Percentiles rank a stretch among this genome's conserved stretches.
phyloP scores from a whole-genome alignment of 2,888 invertebrate genomes.

The Brachypalpus laphriformis region DNA sequence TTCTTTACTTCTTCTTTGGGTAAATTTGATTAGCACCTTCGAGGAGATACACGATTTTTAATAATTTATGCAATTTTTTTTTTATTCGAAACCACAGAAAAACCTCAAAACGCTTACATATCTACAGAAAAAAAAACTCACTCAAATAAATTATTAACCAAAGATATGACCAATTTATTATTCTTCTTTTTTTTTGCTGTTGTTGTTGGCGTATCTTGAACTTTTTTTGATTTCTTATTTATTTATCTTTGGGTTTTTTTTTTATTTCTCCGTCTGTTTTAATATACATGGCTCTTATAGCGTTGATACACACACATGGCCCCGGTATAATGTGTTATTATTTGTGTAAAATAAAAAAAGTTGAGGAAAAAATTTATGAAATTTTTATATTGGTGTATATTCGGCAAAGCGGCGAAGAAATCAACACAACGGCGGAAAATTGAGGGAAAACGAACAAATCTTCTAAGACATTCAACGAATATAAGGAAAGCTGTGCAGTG shows the following conservation, averaged over 20 bases:
- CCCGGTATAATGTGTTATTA: conserved; percentile 36
- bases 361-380: conserved; percentile 8
- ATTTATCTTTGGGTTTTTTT: conserved; percentile 57
- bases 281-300: conserved; percentile 40
- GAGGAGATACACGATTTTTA: conserved; percentile 29
- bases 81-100: conserved; percentile 18
- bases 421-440: conserved; percentile 71
- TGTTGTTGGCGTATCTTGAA: conserved; percentile 46
- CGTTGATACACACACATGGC: conserved; percentile 51
- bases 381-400: conserved; percentile 36
- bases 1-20: conserved; percentile 1
- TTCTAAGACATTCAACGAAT: conserved; percentile 59
- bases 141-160: conserved; percentile 38
- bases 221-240: conserved; percentile 47
- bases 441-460: conserved; percentile 75
- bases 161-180: conserved; percentile 58
- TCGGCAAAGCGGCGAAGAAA: conserved; percentile 71
- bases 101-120: conserved; percentile 25
- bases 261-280: conserved; percentile 40
- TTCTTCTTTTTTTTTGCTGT: conserved; percentile 25
- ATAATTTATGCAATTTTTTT: conserved; percentile 38
- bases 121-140: conserved; percentile 33
- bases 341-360: conserved; percentile 29
- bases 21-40: conserved; percentile 57
- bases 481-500: conserved; percentile 77